Evolutionary conservation across 2,797 vertebrate genomes (phyloP).

Genomic region (Delichon dasypus): DNA sequence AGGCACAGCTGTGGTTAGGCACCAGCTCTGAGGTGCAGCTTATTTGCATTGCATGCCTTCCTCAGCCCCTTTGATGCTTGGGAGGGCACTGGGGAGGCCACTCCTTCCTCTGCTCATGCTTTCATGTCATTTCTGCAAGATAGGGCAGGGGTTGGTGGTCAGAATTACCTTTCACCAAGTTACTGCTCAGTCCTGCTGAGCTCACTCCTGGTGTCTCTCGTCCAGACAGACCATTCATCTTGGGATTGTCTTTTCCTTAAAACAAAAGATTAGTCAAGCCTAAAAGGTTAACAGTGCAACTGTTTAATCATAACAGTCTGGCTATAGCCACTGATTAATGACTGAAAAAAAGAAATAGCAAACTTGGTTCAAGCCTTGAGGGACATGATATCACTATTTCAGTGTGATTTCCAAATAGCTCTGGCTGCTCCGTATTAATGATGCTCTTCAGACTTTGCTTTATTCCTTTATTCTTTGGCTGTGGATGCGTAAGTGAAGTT

Average conservation of each 20-base stretch:
- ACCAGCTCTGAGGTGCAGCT: conserved; percentile 24
- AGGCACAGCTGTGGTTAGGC: conserved; percentile 1
- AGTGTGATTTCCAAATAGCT: not conserved
- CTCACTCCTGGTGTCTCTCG: not conserved
- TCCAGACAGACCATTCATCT: not conserved
- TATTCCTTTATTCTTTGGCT: not conserved
- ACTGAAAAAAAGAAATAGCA: not conserved
- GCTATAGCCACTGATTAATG: not conserved
- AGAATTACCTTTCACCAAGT: not conserved
- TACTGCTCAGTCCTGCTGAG: not conserved
- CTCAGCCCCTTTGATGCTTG: not conserved
- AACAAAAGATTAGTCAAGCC: not conserved
- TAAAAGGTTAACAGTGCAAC: not conserved
- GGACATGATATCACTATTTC: not conserved
- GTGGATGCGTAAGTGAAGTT: not conserved
- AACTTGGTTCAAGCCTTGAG: not conserved
- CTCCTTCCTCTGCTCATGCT: accelerated
- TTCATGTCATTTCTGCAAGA: not conserved
- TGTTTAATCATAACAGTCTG: not conserved
- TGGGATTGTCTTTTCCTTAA: not conserved
- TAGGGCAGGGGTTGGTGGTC: not conserved
- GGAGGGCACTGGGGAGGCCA: not conserved
- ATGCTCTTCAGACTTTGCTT: not conserved
- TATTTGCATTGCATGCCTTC: not conserved
- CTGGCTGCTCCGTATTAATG: not conserved